These are phyloP conservation scores for Tetragonisca angustula DNA, from an alignment of 2,888 invertebrate species.

Conservation along the genomic window DNA sequence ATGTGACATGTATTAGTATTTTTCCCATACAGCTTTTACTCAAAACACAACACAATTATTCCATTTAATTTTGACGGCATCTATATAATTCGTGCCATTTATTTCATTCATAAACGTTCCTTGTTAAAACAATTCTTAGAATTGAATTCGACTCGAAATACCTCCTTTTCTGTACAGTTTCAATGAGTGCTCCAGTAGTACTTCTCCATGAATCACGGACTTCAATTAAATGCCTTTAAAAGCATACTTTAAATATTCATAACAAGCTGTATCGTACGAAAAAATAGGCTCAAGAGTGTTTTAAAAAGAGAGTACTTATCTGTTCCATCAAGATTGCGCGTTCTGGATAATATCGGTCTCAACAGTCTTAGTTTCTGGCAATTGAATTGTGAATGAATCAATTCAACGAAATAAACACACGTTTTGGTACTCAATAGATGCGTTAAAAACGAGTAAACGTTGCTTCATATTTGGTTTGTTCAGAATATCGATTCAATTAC, in stretches of 20 bases:
- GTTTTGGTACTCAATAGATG: constrained; percentile 41
- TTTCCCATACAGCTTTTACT: neutral
- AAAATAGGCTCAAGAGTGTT: constrained; percentile 30
- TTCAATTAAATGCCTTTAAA: constrained; percentile 42
- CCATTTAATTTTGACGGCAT: neutral
- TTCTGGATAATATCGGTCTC: neutral
- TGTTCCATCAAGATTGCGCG: neutral
- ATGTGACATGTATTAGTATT: neutral
- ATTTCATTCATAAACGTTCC: constrained; percentile 3
- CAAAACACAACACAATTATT: neutral
- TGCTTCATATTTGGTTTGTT: neutral
- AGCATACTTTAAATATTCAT: constrained; percentile 48
- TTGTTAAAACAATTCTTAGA: constrained; percentile 18
- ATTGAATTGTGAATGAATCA: neutral
- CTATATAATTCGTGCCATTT: constrained; percentile 3
- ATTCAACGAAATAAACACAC: neutral
- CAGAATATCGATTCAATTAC: neutral
- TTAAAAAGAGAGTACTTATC: constrained; percentile 1
- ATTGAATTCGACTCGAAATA: constrained; percentile 37
- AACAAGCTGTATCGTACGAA: constrained; percentile 20
- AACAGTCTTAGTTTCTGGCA: neutral
- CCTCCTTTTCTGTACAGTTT: constrained; percentile 34
- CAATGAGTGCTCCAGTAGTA: constrained; percentile 17
- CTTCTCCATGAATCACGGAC: constrained; percentile 14
- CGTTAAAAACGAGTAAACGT: neutral